phyloP scores from a whole-genome alignment of 2,888 invertebrate species.

The Parelbella ahira region DNA sequence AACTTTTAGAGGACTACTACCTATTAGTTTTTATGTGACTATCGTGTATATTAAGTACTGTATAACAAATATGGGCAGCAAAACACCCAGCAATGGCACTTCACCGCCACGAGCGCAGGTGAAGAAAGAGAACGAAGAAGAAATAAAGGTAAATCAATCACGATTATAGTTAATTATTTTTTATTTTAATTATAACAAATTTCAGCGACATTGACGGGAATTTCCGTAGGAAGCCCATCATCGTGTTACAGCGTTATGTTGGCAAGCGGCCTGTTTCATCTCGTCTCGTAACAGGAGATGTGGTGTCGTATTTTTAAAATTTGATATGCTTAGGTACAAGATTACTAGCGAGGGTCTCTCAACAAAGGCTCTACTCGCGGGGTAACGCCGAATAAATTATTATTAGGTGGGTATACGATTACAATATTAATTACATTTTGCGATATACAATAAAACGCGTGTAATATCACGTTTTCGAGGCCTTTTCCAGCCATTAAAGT shows the following conservation, averaged over 20 bases:
- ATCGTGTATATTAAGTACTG: constrained; percentile 32
- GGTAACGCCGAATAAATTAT: constrained; percentile 71
- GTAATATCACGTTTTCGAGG: constrained; percentile 80
- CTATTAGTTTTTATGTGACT: constrained; percentile 25
- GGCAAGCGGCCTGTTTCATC: constrained; percentile 68
- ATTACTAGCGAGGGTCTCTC: constrained; percentile 32
- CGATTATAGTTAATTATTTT: constrained; percentile 25
- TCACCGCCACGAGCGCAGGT: constrained; percentile 68
- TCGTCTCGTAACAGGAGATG: constrained; percentile 65
- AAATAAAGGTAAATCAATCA: constrained; percentile 84
- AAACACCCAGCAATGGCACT: constrained; percentile 60
- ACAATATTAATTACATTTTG: constrained; percentile 78
- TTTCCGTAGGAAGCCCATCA: constrained; percentile 61
- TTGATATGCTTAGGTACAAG: constrained; percentile 52
- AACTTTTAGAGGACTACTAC: constrained; percentile 46
- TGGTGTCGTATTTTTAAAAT: constrained; percentile 77
- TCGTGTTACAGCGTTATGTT: constrained; percentile 56
- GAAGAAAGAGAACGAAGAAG: constrained; percentile 88
- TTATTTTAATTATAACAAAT: constrained; percentile 40
- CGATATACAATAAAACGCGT: constrained; percentile 78
- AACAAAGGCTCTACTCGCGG: constrained; percentile 53
- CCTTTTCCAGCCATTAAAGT: constrained; percentile 81
- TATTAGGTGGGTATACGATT: constrained; percentile 67
- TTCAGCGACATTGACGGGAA: constrained; percentile 48
- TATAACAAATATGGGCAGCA: constrained; percentile 69